These are phyloP conservation scores for Anarhynchus alexandrinus DNA, from an alignment of 2,113 vertebrate species.

Conservation along the genomic window DNA sequence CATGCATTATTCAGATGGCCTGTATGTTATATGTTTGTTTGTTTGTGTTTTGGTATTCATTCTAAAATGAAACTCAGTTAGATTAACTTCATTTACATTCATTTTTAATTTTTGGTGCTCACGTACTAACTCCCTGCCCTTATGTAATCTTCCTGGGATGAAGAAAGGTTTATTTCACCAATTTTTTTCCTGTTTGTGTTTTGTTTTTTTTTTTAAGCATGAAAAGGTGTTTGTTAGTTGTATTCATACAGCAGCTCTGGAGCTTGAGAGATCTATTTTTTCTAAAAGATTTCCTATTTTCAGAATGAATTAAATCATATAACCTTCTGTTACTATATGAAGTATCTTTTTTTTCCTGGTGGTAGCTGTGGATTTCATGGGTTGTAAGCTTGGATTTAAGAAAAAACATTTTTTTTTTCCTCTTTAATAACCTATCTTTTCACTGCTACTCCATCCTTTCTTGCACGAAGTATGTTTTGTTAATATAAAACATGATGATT, in stretches of 20 bases:
- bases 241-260: neutral
- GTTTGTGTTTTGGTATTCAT: neutral
- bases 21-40: neutral
- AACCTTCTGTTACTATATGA: neutral
- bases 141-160: neutral
- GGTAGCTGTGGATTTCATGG: neutral
- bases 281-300: neutral
- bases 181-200: too few relatives aligned
- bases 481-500: neutral
- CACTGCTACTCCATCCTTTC: neutral
- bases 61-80: neutral
- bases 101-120: neutral
- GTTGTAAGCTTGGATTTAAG: neutral
- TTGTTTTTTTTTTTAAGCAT: neutral
- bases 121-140: neutral
- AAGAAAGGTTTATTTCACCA: neutral
- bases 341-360: neutral
- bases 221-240: neutral
- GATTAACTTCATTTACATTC: neutral
- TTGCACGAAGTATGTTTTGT: neutral
- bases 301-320: neutral
- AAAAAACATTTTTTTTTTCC: neutral
- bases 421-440: neutral
- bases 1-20: neutral
- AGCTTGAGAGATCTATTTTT: neutral